Evolutionary conservation across 2,797 vertebrate genomes (phyloP).

Genomic region (Hydrophis major): DNA sequence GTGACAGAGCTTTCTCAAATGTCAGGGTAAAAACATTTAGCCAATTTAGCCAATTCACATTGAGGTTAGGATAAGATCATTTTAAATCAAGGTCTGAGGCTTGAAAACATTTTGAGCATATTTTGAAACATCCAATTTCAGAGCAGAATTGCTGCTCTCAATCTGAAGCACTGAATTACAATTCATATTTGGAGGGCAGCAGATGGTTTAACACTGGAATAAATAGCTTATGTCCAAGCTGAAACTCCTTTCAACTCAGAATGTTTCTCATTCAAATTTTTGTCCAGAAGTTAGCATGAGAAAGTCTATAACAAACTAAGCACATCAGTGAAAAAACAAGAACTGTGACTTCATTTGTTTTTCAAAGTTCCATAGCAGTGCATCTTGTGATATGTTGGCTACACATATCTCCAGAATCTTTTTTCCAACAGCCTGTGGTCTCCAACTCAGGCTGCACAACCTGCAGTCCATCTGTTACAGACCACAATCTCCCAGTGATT

Average conservation of each 20-base stretch:
- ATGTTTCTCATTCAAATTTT: neutral
- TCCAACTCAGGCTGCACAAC: neutral
- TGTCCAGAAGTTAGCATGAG: neutral
- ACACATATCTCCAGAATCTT: too few species aligned
- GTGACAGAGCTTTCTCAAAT: neutral
- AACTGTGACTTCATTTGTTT: neutral
- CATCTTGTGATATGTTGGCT: neutral
- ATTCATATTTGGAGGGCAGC: neutral
- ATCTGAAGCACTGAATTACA: neutral
- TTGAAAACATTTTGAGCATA: neutral
- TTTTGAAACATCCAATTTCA: neutral
- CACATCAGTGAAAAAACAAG: neutral
- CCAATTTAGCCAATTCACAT: neutral
- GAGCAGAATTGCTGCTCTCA: neutral
- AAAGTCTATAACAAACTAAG: neutral
- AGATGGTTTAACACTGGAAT: neutral
- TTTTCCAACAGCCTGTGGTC: neutral
- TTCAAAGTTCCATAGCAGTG: too few species aligned
- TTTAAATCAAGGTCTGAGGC: neutral
- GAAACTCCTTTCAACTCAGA: neutral
- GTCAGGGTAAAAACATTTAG: neutral
- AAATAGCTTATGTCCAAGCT: neutral
- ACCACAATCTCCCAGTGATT: neutral
- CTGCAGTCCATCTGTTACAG: neutral
- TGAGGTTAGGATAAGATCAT: neutral